Base-by-base conservation (phyloP, 2,888 invertebrate genomes). In the Thysanoteuthis rhombus region DNA sequence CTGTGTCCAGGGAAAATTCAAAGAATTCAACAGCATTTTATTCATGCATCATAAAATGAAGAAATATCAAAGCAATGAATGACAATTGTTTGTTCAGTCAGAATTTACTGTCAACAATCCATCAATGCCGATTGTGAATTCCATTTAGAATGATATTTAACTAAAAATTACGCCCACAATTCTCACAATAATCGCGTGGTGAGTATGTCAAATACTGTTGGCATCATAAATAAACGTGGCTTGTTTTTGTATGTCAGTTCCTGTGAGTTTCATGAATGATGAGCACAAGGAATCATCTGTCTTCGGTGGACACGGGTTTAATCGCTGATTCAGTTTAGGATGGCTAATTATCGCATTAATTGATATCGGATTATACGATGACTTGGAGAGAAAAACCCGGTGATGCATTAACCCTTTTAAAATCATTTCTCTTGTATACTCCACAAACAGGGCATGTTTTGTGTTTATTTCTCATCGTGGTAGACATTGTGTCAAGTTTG, bases 401-500 rank as follows among this genome's bases (percentile, higher is more conserved):
- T 75, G 16, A 75, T n/a, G 52, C 25, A 25, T 52, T 52, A 52
- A 52, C 52, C 52, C 25, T 52, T n/a, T n/a, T 75, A n/a, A 3
- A 12, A n/a, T 12, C 10, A 1, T 32, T n/a, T 75, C 19, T 75
- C n/a, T n/a, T n/a, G 75, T 16, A n/a, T n/a, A 16, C 10, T 75
- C 75, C 75, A n/a, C n/a, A 75, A 75, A n/a, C 75, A n/a, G n/a
- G 75, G 75, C n/a, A 75, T 4, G 32, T n/a, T 75, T n/a, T 75
- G 16, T 75, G 75, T 75, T 75, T 75, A n/a, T 75, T 75, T 75
- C 75, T 75, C 75, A 75, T 75, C n/a, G 19, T n/a, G 75, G 75
- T 75, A 75, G 75, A 75, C n/a, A 75, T 75, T 75, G n/a, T 75
- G 75, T n/a, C 75, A 75, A 75, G 75, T 75, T 75, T 75, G n/a